Conservation (phyloP, 1,140 invertebrate species). For the Drosophila leontia region DNA sequence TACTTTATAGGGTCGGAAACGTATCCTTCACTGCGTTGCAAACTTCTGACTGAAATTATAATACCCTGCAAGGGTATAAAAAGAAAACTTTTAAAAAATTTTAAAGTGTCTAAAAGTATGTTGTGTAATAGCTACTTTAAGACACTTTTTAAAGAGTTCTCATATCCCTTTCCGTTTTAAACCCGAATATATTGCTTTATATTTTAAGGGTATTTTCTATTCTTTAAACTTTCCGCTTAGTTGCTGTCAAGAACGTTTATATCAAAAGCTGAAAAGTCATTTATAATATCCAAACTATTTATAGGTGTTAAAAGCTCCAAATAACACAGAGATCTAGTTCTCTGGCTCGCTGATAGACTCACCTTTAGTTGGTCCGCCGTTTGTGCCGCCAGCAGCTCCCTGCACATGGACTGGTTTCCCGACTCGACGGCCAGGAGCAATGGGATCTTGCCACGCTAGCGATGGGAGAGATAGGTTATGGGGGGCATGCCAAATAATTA, state of each 20-base stretch:
- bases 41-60: too few relatives aligned
- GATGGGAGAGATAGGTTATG: conserved; percentile 84
- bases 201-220: neutral
- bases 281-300: conserved; percentile 1
- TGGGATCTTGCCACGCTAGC: conserved; percentile 95
- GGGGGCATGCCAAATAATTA: conserved; percentile 48
- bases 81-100: too few relatives aligned
- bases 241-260: conserved; percentile 4
- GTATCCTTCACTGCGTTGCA: too few relatives aligned
- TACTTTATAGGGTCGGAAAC: too few relatives aligned
- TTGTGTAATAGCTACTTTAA: too few relatives aligned
- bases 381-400: conserved; percentile 94
- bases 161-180: neutral
- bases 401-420: conserved; percentile 96
- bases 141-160: neutral
- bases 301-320: conserved; percentile 6
- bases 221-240: neutral
- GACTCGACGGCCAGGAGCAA: conserved; percentile 96
- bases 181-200: conserved; percentile 1
- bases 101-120: too few relatives aligned
- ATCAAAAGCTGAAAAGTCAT: neutral
- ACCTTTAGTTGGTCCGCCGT: conserved; percentile 92
- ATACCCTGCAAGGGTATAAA: too few relatives aligned
- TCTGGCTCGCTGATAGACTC: conserved; percentile 29
- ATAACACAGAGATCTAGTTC: conserved; percentile 1